Conservation (phyloP, 2,797 vertebrate genomes). For the Dryobates pubescens region DNA sequence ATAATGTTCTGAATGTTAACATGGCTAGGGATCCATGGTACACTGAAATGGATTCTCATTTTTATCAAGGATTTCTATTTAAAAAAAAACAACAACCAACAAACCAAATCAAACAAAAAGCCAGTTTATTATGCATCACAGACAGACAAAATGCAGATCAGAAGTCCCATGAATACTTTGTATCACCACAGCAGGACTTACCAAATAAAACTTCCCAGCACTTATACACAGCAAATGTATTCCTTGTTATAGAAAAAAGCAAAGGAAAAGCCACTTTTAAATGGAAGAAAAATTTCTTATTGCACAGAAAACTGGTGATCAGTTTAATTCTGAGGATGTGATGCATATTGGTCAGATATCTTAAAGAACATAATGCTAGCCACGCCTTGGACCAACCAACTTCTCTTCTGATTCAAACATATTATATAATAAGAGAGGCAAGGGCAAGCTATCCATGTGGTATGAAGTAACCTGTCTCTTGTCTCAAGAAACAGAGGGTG, state of each 20-base stretch:
- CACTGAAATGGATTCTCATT: too few relatives aligned
- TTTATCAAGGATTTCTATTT: background rate
- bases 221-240: background rate
- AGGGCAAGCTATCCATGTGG: background rate
- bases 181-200: background rate
- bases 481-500: background rate
- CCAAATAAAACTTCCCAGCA: background rate
- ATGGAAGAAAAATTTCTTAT: background rate
- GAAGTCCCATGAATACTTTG: background rate
- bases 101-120: background rate
- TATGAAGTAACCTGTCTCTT: background rate
- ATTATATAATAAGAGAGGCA: background rate
- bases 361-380: background rate
- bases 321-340: background rate
- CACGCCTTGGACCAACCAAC: fast-evolving
- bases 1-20: background rate
- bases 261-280: background rate
- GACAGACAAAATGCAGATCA: background rate
- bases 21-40: too few relatives aligned
- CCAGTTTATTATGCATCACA: background rate
- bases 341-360: background rate
- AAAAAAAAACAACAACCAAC: background rate
- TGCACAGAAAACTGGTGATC: background rate
- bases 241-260: background rate
- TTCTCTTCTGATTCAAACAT: background rate